Evolutionary conservation across 2,888 invertebrate genomes (phyloP).

Genomic region (Pasiphila rectangulata): DNA sequence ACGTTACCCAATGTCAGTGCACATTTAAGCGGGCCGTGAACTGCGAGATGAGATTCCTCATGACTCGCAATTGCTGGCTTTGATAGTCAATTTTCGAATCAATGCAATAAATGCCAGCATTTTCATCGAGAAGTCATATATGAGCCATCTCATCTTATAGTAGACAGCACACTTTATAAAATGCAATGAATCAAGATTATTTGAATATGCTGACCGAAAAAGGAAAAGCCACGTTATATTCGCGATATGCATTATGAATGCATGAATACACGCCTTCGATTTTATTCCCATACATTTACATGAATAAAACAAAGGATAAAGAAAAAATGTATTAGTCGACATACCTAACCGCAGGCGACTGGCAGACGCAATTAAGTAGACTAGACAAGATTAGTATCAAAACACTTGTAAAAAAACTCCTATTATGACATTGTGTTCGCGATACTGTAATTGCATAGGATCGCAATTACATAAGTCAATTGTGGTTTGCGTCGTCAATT

Average conservation of each 20-base stretch:
- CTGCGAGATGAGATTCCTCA: too few relatives aligned
- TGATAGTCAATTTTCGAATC: too few relatives aligned
- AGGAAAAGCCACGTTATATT: constrained; percentile 1
- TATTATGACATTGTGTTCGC: constrained; percentile 15
- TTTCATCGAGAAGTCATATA: background rate
- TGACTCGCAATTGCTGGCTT: too few relatives aligned
- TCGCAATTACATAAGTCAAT: constrained; percentile 20
- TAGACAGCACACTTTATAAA: too few relatives aligned
- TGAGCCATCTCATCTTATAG: too few relatives aligned
- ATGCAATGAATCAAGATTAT: background rate
- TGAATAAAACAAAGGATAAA: constrained; percentile 39
- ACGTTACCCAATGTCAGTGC: too few relatives aligned
- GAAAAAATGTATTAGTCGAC: constrained; percentile 41
- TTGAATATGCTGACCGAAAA: background rate
- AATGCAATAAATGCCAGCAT: too few relatives aligned
- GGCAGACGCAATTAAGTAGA: constrained; percentile 19
- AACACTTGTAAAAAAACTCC: constrained; percentile 18
- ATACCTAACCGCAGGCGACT: constrained; percentile 32
- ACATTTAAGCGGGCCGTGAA: too few relatives aligned
- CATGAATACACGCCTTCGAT: constrained; percentile 7
- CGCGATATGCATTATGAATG: constrained; percentile 15
- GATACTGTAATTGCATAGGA: constrained; percentile 16
- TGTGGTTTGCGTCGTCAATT: constrained; percentile 17
- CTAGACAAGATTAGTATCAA: constrained; percentile 22
- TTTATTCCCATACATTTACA: constrained; percentile 19